Base-by-base conservation (phyloP, 1,140 invertebrate species). In the Ylistrum balloti region DNA sequence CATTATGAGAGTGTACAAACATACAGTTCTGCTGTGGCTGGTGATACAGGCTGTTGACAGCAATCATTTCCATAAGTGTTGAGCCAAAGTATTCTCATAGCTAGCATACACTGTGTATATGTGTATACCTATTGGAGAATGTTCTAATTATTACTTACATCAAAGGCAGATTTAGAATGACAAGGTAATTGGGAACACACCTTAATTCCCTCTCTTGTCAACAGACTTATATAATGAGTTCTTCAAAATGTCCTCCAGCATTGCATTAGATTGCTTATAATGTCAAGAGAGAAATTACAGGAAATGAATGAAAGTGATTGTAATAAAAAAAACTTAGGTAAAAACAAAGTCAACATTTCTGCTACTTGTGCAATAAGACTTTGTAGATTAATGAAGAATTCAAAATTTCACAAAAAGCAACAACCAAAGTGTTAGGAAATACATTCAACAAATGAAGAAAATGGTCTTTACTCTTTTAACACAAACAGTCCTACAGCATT, bases 121-220 rank as follows among this genome's bases (percentile, higher is more conserved):
- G 5, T 38, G 5, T 38, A 17, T 74, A 74, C 1, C 0, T 74
- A 28, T 74, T n/a, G 56, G 56, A n/a, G 56, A 74, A 2, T 28
- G 56, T 11, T 74, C 56, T n/a, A 74, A 5, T n/a, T n/a, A n/a
- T n/a, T 74, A 74, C n/a, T n/a, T 28, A 74, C 56, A 74, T n/a
- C 56, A 74, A 74, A 74, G 56, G 22, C 22, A 74, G 56, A 74
- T 74, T 74, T 74, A 74, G 9, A 1, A 5, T 74, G 56, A 74
- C 56, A 74, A 5, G 9, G 56, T 74, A 74, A 74, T 74, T 74
- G n/a, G 56, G 22, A 74, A 74, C 56, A 74, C 56, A 74, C 56
- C 35, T 28, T 17, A 74, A 9, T 48, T 48, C 11, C 45, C 45
- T 48, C 45, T 48, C 45, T 48, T 17, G 45, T 17, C 45, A 48